Evolutionary conservation across 2,797 vertebrate genomes (phyloP).

Genomic region (Gallinago nigripennis): DNA sequence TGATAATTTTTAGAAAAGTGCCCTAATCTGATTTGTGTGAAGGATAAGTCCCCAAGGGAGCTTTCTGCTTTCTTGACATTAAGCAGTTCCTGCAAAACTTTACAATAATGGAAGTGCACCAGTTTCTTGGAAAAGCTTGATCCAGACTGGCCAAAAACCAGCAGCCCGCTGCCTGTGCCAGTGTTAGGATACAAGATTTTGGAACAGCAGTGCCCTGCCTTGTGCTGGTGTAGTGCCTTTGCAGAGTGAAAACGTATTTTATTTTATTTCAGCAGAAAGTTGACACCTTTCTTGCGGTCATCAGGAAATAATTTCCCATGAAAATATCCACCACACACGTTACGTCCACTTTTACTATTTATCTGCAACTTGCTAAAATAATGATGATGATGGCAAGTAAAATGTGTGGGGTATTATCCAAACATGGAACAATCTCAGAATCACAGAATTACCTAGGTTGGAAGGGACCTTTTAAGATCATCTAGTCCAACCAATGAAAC

Average conservation of each 20-base stretch:
- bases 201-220: neutral
- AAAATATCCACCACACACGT: neutral
- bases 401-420: neutral
- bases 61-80: neutral
- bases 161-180: neutral
- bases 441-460: too few species aligned
- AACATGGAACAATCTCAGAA: neutral
- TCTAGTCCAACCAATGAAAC: too few species aligned
- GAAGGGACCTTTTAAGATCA: too few species aligned
- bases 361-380: neutral
- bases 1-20: neutral
- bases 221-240: neutral
- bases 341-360: neutral
- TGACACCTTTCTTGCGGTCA: neutral
- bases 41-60: neutral
- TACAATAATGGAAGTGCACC: neutral
- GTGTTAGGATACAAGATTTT: neutral
- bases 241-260: neutral
- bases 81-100: neutral
- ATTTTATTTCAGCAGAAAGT: neutral
- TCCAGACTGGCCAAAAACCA: neutral
- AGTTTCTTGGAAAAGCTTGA: neutral
- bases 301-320: neutral
- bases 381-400: neutral
- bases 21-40: neutral